Conservation (phyloP, 1,140 invertebrate genomes). For the Bradysia coprophila region DNA sequence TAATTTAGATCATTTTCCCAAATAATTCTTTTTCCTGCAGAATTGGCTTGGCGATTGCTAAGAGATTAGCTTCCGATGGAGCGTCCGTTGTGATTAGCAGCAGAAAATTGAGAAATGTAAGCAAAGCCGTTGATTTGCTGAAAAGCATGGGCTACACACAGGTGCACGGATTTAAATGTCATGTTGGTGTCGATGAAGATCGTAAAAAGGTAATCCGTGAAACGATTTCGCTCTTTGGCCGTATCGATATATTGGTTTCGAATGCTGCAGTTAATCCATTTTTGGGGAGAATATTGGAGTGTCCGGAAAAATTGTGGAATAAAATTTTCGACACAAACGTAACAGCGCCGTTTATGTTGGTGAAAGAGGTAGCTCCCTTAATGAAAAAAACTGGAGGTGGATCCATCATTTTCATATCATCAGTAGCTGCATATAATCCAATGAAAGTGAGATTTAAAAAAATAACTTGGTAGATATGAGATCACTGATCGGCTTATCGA, state of each 20-base stretch:
- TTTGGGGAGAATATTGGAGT: conserved; percentile 60
- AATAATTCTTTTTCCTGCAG: conserved; percentile 27
- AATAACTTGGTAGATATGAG: neutral
- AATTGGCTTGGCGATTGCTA: conserved; percentile 84
- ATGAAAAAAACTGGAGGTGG: conserved; percentile 58
- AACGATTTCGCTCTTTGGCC: conserved; percentile 66
- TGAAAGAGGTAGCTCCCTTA: conserved; percentile 72
- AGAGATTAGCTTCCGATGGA: conserved; percentile 70
- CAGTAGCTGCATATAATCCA: conserved; percentile 73
- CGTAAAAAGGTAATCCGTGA: conserved; percentile 58
- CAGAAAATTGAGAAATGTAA: conserved; percentile 72
- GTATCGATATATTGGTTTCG: conserved; percentile 84
- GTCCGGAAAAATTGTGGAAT: conserved; percentile 68
- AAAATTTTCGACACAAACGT: conserved; percentile 96
- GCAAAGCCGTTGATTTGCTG: conserved; percentile 55
- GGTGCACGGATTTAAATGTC: conserved; percentile 64
- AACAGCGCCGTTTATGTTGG: conserved; percentile 71
- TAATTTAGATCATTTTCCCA: conserved; percentile 2
- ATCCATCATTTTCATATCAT: conserved; percentile 74
- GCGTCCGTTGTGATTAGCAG: conserved; percentile 89
- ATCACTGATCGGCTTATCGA: no score
- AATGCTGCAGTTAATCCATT: conserved; percentile 87
- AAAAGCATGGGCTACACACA: conserved; percentile 34
- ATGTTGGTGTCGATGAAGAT: conserved; percentile 66
- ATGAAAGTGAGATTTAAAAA: conserved; percentile 37